Base-by-base conservation (phyloP, 2,797 vertebrate genomes). In the Dipus sagitta region DNA sequence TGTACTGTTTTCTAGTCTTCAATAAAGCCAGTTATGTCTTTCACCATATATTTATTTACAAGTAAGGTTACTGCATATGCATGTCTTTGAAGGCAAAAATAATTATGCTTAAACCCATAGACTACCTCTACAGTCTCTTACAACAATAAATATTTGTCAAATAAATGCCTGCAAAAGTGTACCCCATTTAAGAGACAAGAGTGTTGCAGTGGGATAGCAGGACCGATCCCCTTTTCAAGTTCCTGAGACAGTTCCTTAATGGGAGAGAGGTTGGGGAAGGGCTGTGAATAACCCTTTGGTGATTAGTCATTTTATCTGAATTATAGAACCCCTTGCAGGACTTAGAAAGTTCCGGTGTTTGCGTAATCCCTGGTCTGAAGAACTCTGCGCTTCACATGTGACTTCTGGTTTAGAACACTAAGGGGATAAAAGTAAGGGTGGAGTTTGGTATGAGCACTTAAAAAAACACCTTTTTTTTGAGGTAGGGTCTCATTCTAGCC, bases 391-490 rank as follows among this genome's bases (percentile, higher is more conserved):
- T 32, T 83, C 65, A 91, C 71, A 5, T 65, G 38, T 5, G 42
- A 71, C n/a, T 90, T 94, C 90, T 77, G 67, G 64, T 78, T 94
- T 84, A 80, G 72, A 87, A 90, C 86, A 87, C 24, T 71, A 54
- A 68, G 1, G 77, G 54, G 92, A 15, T 94, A 52, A 93, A 82
- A 88, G 30, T 12, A 2, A 95, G 26, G 28, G 8, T 23, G 60
- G 24, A 47, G 21, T 30, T 94, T 81, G 70, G 30, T 70, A 26
- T 82, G 82, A 88, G 21, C 17, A 82, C 70, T 88, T 82, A 28
- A 38, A 38, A 38, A 38, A 38, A 38, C 38, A 3, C 9, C 9
- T 9, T 10, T 11, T 47, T 47, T 11, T 47, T 47, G 47, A 47
- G 47, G 47, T 47, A 47, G 47, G 47, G 47, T 47, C 47, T 47